phyloP scores from a whole-genome alignment of 2,113 vertebrate species.

The Chrysemys picta region DNA sequence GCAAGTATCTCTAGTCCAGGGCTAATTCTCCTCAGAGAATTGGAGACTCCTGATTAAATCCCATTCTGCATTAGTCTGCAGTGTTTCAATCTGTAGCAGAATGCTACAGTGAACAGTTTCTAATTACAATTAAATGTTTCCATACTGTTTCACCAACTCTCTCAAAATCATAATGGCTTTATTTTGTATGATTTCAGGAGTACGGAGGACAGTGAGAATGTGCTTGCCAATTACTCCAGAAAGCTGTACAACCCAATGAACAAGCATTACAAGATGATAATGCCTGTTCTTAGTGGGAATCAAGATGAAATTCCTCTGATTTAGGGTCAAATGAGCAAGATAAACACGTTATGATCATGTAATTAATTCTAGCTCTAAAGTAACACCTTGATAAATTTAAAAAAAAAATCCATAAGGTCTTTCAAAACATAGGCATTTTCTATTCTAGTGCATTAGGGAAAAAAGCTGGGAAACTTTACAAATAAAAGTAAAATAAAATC shows the following conservation, averaged over 20 bases:
- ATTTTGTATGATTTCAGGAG: conserved; percentile 55
- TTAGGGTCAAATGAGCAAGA: conserved; percentile 54
- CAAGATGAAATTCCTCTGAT: conserved; percentile 23
- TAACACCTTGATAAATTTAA: neutral
- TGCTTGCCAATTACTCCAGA: conserved; percentile 26
- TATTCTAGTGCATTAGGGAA: neutral
- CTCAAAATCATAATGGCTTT: conserved; percentile 50
- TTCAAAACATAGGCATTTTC: neutral
- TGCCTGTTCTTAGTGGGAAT: conserved; percentile 4
- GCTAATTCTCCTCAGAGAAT: neutral
- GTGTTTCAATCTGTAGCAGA: conserved; percentile 39
- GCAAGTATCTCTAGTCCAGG: conserved; percentile 27
- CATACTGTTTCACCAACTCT: conserved; percentile 25
- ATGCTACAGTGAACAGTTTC: conserved; percentile 41
- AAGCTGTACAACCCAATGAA: conserved; percentile 31
- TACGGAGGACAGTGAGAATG: conserved; percentile 28
- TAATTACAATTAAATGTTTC: conserved; percentile 58
- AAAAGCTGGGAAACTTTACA: neutral
- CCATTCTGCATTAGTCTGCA: conserved; percentile 40
- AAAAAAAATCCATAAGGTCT: neutral
- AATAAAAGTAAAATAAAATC: neutral
- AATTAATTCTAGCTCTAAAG: conserved; percentile 22
- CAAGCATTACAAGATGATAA: conserved; percentile 23
- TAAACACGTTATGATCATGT: neutral
- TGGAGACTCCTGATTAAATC: conserved; percentile 42